phyloP scores from a whole-genome alignment of 2,113 vertebrate genomes.

The Campylomormyrus tamandua region DNA sequence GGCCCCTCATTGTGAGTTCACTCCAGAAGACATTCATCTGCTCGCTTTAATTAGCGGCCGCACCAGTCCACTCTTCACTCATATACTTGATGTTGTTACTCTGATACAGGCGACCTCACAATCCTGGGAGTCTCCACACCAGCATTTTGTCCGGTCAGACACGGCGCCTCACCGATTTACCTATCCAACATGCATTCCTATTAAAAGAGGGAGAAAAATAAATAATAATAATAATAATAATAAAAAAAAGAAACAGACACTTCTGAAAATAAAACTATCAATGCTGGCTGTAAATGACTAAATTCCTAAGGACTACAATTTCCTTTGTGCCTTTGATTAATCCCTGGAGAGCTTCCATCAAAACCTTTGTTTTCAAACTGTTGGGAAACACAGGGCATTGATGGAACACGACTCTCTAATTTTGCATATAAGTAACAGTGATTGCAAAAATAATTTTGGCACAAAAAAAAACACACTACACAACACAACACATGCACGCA shows the following conservation, averaged over 20 bases:
- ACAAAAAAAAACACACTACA: slow-evolving; percentile 9
- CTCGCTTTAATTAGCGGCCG: slow-evolving; percentile 57
- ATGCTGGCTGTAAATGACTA: neutral
- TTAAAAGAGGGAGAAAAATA: neutral
- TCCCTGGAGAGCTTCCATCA: slow-evolving; percentile 29
- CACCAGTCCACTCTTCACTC: slow-evolving; percentile 45
- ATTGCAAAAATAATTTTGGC: slow-evolving; percentile 24
- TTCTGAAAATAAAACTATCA: neutral
- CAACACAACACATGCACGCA: neutral
- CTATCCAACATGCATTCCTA: neutral
- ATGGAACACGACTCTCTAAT: slow-evolving; percentile 16
- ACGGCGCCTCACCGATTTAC: neutral
- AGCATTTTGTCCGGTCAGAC: slow-evolving; percentile 31
- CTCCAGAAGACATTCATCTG: slow-evolving; percentile 57
- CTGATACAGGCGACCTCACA: slow-evolving; percentile 44
- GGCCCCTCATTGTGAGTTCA: slow-evolving; percentile 55
- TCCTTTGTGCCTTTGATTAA: slow-evolving; percentile 28
- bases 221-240: neutral
- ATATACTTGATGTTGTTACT: slow-evolving; percentile 48
- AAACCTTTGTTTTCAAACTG: slow-evolving; percentile 27
- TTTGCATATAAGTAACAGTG: slow-evolving; percentile 22
- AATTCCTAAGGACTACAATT: slow-evolving; percentile 12
- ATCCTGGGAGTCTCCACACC: neutral
- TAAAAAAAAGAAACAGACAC: neutral
- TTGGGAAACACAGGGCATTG: slow-evolving; percentile 10